Evolutionary conservation across 2,888 invertebrate genomes (phyloP), one percentile per base, ranked within the genome.

Genomic region (Thymelicus sylvestris): DNA sequence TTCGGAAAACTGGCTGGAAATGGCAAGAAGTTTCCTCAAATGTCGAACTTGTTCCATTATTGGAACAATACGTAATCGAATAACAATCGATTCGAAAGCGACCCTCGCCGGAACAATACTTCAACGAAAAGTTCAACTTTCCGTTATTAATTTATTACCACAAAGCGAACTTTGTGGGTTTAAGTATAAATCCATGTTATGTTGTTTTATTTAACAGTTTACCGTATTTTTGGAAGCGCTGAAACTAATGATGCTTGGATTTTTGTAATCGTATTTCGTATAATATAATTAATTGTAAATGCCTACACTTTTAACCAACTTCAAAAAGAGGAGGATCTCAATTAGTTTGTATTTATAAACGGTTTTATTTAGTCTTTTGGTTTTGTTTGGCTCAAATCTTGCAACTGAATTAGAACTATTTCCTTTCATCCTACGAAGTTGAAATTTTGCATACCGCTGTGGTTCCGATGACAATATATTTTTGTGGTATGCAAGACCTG

Each of bases 21-120:
- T 38, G 52, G 52, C 64, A 67, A 71, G 57, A 57, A 74, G 68
- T 71, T 55, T 69, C 59, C 71, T 57, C 57, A 62, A 71, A 67
- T 71, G 66, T 73, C 65, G 67, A 74, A 67, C 74, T 72, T 69
- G 69, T 65, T 68, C 47, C 67, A 52, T 52, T 39, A 64, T 52
- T 52, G 31, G 39, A 64, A 64, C 64, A 64, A 64, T 52, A 64
- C 66, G 60, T 70, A 73, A 72, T 72, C 66, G 68, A 66, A 72
- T 74, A 62, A 72, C 67, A 74, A 74, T 74, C 62, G 74, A 74
- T 74, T 69, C 50, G 71, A 67, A 55, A 68, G 57, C 60, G 47
- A 57, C 57, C 57, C 31, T 13, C 64, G 15, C 7, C 50, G 38
- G 64, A 39, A 64, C 52, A 52, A 64, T 38, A 19, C 44, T 62